A percentile compares a stretch with the other conserved stretches of the same genome.
These are phyloP conservation scores for Etheostoma perlongum DNA, from an alignment of 2,797 vertebrate species.

Conservation along the genomic window DNA sequence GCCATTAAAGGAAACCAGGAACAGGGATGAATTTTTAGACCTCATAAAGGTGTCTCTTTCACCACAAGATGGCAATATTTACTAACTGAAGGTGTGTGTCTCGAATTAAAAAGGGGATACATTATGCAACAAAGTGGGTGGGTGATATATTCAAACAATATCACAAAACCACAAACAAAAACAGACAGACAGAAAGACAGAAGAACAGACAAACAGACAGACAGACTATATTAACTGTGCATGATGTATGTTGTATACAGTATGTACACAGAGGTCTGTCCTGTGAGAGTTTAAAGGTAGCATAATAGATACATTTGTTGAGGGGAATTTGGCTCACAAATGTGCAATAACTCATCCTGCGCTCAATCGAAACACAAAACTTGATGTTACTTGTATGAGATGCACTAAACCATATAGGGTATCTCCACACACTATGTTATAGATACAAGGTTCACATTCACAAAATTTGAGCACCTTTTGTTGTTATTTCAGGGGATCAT, in stretches of 20 bases:
- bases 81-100: conserved; percentile 18
- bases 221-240: background rate
- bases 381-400: background rate
- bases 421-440: background rate
- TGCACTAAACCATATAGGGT: background rate
- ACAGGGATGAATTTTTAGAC: background rate
- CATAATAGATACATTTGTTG: background rate
- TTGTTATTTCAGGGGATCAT: background rate
- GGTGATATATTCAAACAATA: background rate
- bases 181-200: background rate
- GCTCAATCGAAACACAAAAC: background rate
- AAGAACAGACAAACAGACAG: background rate
- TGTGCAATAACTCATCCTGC: background rate
- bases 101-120: background rate
- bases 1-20: background rate
- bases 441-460: background rate
- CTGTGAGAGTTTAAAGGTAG: background rate
- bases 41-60: background rate
- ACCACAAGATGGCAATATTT: conserved; percentile 72
- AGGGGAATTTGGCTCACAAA: background rate
- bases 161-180: background rate
- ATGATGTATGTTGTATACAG: no score
- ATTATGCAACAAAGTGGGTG: conserved; percentile 2
- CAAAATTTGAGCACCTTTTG: background rate
- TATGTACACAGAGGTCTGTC: background rate